Base-by-base conservation (phyloP, 2,888 invertebrate genomes). In the Heteromurus nitidus region DNA sequence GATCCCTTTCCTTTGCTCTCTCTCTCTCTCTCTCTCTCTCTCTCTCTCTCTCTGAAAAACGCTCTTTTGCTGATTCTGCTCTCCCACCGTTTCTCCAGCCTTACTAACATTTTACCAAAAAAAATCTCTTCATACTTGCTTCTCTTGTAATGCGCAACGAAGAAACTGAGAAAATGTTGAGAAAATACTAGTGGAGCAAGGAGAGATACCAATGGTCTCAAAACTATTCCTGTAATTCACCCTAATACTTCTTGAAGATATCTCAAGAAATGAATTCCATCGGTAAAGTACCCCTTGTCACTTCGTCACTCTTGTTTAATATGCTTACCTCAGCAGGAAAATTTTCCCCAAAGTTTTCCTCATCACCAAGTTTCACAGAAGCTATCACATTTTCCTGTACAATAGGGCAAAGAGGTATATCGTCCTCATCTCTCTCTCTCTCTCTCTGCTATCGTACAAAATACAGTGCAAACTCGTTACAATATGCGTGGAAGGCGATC, bases 191-290 rank as follows among this genome's bases (percentile, higher is more conserved):
- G n/a, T n/a, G n/a, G n/a, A n/a, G n/a, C n/a, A n/a, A n/a, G n/a
- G n/a, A n/a, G n/a, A n/a, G n/a, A n/a, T n/a, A n/a, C n/a, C n/a
- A n/a, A n/a, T 13, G 47, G 44, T 69, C 65, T 60, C 55, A 55
- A 31, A 79, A 79, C 79, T 79, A 79, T 72, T 79, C 69, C 65
- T 72, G 72, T 79, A 79, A 79, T 65, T 79, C 72, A 79, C 79
- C 70, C 65, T 72, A 79, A 79, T 79, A 79, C 79, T 65, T 72
- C 20, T 69, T 64, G 30, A 53, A 79, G 72, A 79, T 72, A 79
- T 79, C 53, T 72, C 44, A 26, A 42, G 55, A 79, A 72, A 79
- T 79, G 70, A 65, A 72, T 79, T 79, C 79, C 79, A 44, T 44
- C 31, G 69, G 53, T 70, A 79, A 79, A 79, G 79, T 72, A 72